A percentile compares a stretch with the other conserved stretches of the same genome.
These are phyloP conservation scores for Antrozous pallidus DNA, from an alignment of 2,797 vertebrate species.

Conservation along the genomic window DNA sequence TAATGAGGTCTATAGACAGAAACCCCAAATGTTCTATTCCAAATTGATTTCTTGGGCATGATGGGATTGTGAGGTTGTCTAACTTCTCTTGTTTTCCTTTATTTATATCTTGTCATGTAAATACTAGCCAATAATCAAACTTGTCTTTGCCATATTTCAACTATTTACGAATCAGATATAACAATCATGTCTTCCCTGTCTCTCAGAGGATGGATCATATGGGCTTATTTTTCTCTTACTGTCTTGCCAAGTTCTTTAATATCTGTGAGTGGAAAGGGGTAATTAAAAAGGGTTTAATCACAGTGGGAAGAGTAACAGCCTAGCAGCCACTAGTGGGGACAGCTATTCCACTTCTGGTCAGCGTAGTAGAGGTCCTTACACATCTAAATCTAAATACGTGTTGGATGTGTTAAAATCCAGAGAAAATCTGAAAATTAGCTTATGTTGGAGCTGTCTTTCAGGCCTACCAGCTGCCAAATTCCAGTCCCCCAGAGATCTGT, in stretches of 20 bases:
- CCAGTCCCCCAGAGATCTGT: slow-evolving; percentile 53
- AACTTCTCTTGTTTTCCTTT: background rate
- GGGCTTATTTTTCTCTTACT: background rate
- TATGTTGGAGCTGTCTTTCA: slow-evolving; percentile 53
- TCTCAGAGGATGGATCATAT: background rate
- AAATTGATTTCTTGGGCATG: background rate
- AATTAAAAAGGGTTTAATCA: background rate
- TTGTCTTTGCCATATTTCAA: background rate
- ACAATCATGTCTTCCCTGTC: background rate
- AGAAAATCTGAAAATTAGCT: slow-evolving; percentile 67
- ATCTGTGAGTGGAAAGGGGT: background rate
- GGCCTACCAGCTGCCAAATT: slow-evolving; percentile 41
- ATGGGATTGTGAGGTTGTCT: background rate
- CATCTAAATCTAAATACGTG: slow-evolving; percentile 59
- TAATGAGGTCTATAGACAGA: background rate
- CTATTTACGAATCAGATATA: background rate
- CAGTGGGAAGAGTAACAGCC: background rate
- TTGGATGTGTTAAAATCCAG: slow-evolving; percentile 66
- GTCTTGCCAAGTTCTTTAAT: slow-evolving; percentile 21
- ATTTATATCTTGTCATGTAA: background rate
- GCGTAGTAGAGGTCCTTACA: background rate
- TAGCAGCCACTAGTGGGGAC: background rate
- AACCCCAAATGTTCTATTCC: background rate
- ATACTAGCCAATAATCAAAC: slow-evolving; percentile 4
- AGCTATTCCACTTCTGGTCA: background rate